Conservation (phyloP, 1,140 invertebrate genomes). For the Planococcus citri region DNA sequence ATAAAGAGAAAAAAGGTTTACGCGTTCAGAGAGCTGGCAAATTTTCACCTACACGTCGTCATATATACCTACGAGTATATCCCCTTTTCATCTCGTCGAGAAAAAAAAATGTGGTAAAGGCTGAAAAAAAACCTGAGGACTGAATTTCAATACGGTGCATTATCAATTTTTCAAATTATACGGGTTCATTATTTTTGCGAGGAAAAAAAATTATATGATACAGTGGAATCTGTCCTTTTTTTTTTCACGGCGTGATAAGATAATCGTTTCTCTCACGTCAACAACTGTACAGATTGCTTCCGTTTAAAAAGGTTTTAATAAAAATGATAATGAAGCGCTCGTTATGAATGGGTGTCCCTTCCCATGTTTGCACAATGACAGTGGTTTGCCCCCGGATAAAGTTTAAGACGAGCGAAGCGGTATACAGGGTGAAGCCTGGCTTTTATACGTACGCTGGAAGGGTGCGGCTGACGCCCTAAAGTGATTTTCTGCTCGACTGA, state of each 20-base stretch:
- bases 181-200: not conserved
- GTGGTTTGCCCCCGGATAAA: constrained; percentile 15
- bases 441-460: not conserved
- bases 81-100: too few relatives aligned
- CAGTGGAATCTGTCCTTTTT: not conserved
- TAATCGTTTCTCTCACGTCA: constrained; percentile 17
- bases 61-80: too few relatives aligned
- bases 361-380: not conserved
- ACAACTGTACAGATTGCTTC: constrained; percentile 18
- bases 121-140: not conserved
- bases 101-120: too few relatives aligned
- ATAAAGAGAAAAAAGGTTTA: too few relatives aligned
- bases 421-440: constrained; percentile 5
- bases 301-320: constrained; percentile 20
- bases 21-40: too few relatives aligned
- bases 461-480: constrained; percentile 17
- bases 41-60: too few relatives aligned
- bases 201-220: not conserved
- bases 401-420: constrained; percentile 16
- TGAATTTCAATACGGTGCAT: not conserved
- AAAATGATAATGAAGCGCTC: constrained; percentile 19
- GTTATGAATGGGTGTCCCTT: constrained; percentile 13
- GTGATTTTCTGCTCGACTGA: constrained; percentile 20
- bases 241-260: constrained; percentile 14
- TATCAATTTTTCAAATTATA: not conserved